Evolutionary conservation across 1,140 invertebrate genomes (phyloP), one percentile per base, ranked within the genome.

Genomic region (Mya arenaria): DNA sequence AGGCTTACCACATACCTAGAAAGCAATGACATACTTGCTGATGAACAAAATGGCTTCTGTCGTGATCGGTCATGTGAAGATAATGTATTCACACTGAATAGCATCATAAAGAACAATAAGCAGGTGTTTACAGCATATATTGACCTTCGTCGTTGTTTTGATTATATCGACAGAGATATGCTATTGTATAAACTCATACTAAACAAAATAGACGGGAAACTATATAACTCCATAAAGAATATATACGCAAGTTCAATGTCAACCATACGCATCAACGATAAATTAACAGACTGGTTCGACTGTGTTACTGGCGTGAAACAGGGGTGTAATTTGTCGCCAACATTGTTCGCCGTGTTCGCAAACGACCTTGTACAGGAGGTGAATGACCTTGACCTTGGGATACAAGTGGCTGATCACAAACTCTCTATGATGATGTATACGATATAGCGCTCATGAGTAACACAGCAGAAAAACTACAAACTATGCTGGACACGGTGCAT

Each of bases 1-100:
- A 4, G 79, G 19, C 44, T 82, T 3, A 34, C 34, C 5, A 36
- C 34, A 52, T 82, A 72, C 37, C 19, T 74, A n/a, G 79, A 82
- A 19, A 23, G n/a, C 28, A 44, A 82, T 39, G 32, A 62, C 30
- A 17, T 82, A 6, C n/a, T 82, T 5, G 41, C 48, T 28, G 79
- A 81, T 34, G 78, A 58, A 62, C 78, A 81, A 39, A 58, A 72
- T 62, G 78, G 78, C 1, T 81, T 81, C 34, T 8, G 56, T 17
- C 13, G n/a, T 60, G 44, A 37, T 17, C 56, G 52, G 30, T 69
- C 65, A 58, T 81, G 68, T 62, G 65, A 71, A 34, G 68, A 81
- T 28, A 65, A 81, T 36, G 52, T 81, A 28, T 81, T 39, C 36
- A 56, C 34, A 1, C 32, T 81, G 19, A 72, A 52, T 23, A 81